Conservation (phyloP, 2,888 invertebrate genomes). For the Quadroppia sp. region DNA sequence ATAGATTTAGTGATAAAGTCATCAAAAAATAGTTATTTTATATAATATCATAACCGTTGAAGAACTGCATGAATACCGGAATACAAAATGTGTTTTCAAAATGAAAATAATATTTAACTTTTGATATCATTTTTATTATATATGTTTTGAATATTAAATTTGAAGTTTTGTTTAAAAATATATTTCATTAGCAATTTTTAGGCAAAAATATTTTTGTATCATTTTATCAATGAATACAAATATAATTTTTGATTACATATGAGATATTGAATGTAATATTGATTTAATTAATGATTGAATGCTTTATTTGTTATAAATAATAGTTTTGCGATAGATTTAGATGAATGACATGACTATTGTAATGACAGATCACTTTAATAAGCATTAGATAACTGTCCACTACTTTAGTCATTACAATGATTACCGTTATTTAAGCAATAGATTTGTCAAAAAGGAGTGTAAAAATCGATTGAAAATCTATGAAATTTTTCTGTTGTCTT, state of each 20-base stretch:
- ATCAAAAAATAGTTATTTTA: background rate
- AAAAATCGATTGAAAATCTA: background rate
- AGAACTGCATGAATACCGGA: background rate
- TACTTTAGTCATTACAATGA: background rate
- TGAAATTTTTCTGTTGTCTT: slow-evolving; percentile 17
- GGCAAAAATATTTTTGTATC: too few species aligned
- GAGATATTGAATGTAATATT: too few species aligned
- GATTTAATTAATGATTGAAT: too few species aligned
- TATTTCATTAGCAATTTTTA: too few species aligned
- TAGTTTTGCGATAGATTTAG: background rate
- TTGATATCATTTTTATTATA: too few species aligned
- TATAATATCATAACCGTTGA: background rate
- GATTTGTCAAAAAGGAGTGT: background rate
- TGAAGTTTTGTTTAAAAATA: too few species aligned
- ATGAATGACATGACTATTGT: background rate
- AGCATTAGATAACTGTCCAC: background rate
- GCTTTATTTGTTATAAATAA: too few species aligned
- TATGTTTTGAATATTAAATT: too few species aligned
- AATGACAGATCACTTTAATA: background rate
- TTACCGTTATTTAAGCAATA: background rate
- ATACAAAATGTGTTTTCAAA: too few species aligned
- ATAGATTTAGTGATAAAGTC: background rate
- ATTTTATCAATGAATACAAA: too few species aligned
- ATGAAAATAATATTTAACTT: too few species aligned
- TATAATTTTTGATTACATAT: too few species aligned